A percentile compares a stretch with the other conserved stretches of the same genome.
These are phyloP conservation scores for Parazoanthus swiftii DNA, from an alignment of 92 coral and sea anemone genomes.

Conservation along the genomic window DNA sequence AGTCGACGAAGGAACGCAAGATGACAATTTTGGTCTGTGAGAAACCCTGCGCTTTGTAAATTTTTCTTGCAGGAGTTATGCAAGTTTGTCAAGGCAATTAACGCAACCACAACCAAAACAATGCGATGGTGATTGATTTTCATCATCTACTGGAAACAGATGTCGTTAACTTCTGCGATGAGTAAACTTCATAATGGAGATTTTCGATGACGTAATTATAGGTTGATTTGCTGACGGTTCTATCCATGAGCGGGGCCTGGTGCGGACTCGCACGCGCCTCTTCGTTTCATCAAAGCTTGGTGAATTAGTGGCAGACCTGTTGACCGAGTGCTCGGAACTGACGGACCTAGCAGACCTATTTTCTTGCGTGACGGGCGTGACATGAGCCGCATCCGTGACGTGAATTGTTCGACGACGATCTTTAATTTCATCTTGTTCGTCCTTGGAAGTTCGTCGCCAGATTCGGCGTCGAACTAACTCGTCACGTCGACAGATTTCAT, in stretches of 20 bases:
- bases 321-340: background rate
- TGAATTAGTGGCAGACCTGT: background rate
- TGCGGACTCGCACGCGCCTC: constrained; percentile 20
- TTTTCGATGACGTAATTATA: constrained; percentile 7
- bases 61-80: background rate
- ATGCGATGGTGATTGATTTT: background rate
- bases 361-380: background rate
- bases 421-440: constrained; percentile 15
- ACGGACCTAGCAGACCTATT: background rate
- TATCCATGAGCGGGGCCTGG: constrained; percentile 36
- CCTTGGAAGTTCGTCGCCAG: constrained; percentile 16
- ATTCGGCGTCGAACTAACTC: constrained; percentile 20
- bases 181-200: constrained; percentile 25
- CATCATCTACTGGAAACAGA: background rate
- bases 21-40: no score
- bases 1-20: no score
- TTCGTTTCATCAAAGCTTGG: background rate
- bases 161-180: constrained; percentile 18
- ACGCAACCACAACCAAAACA: background rate
- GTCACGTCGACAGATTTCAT: background rate
- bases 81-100: no score
- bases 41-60: background rate
- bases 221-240: constrained; percentile 27
- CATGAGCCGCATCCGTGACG: constrained; percentile 3
- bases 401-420: constrained; percentile 34